Evolutionary conservation across 2,113 vertebrate species (phyloP), one percentile per base, ranked within the genome.

Genomic region (Micronycteris hirsuta): DNA sequence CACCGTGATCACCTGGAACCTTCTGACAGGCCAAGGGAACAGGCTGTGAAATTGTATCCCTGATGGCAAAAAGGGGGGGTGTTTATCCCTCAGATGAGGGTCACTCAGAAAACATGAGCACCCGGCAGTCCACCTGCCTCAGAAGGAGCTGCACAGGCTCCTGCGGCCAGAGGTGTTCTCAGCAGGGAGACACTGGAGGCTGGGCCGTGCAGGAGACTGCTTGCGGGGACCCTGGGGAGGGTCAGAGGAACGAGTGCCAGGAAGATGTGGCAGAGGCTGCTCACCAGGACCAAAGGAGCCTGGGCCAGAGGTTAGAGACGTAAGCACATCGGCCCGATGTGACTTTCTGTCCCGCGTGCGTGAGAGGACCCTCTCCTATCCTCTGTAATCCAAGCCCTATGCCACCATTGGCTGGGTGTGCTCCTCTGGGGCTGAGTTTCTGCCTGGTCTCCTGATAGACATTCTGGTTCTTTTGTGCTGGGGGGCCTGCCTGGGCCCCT

Each of bases 171-270:
- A 56, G 26, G 26, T 43, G 8, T 5, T 33, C 54, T 68, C 41
- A 31, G 38, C 36, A 22, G 70, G 33, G 28, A 4, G 3, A 28
- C 28, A 24, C 3, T 14, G 43, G 87, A 81, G 52, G 33, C 41
- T 31, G 7, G 0, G 16, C 28, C 11, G 4, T 28, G 4, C 0
- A 17, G 22, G 4, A 71, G 7, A 3, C 33, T 47, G 17, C 49
- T 45, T 58, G 47, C 52, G 13, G 65, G 36, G 31, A 0, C 9
- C 16, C 24, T 0, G 0, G 67, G 33, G 38, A 15, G 28, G 36
- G 24, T 13, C 33, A n/a, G 24, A 71, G 77, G 14, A 31, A 61
- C 17, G 2, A 0, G 1, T 11, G 5, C 33, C 38, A 31, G 15
- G 47, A 76, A 12, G 17, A 20, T 24, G 9, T 16, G 65, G 54